Conservation (phyloP, 2,113 vertebrate species). For the Tauraco erythrolophus region DNA sequence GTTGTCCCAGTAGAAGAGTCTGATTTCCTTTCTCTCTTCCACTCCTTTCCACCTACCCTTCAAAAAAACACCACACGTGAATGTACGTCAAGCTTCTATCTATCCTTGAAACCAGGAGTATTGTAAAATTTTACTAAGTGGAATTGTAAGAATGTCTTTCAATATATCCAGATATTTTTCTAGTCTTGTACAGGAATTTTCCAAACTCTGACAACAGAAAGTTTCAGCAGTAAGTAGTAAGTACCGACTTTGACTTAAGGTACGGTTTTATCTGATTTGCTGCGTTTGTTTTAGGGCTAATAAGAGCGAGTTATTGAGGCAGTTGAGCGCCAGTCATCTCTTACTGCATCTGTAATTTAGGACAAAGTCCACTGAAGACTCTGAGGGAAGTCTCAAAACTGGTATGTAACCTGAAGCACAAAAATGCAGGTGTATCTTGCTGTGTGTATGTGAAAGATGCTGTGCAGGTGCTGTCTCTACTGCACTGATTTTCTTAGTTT, state of each 20-base stretch:
- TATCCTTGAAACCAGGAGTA: background rate
- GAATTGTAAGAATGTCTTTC: background rate
- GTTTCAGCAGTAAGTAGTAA: background rate
- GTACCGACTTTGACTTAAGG: background rate
- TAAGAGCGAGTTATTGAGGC: background rate
- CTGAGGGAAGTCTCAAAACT: background rate
- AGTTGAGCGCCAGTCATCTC: background rate
- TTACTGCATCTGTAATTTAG: background rate
- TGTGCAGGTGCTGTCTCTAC: background rate
- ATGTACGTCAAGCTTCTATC: background rate
- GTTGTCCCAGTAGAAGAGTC: rapidly evolving
- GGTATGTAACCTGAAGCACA: rapidly evolving
- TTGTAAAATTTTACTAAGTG: background rate
- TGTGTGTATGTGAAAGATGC: background rate
- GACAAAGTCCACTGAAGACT: background rate
- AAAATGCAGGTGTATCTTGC: background rate
- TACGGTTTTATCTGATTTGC: background rate
- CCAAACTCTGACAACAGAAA: background rate
- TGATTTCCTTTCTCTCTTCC: background rate
- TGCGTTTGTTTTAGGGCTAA: background rate
- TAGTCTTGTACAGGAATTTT: background rate
- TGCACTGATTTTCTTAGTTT: background rate
- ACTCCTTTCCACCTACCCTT: background rate
- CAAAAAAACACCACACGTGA: rapidly evolving
- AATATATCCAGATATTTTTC: background rate